Evolutionary conservation across 2,797 vertebrate genomes (phyloP), one percentile per base, ranked within the genome.

Genomic region (Myioborus melanocephalus): DNA sequence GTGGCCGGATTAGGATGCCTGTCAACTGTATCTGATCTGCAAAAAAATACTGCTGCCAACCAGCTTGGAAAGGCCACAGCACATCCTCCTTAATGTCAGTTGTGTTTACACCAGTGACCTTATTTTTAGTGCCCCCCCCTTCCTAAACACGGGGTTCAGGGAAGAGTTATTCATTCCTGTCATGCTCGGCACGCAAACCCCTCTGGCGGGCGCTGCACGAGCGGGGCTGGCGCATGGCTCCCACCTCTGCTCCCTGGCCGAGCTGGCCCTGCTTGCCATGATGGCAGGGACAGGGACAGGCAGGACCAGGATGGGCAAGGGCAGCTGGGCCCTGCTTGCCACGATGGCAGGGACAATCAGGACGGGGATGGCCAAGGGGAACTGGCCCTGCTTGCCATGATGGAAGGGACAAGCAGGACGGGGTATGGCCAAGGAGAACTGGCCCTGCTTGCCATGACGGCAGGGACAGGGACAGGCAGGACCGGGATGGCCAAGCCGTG

Each of bases 21-120:
- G 87, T 94, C 89, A 89, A 41, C 86, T 80, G 12, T n/a, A 85
- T 83, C 76, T 81, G 90, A 92, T 87, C 70, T 44, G 71, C 34
- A 83, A 23, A 73, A 88, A 82, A 60, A 35, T 15, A 63, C 55
- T 12, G 64, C 86, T 93, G 94, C 91, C 88, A 95, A 60, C 30
- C 70, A 19, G 10, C 80, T 57, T 65, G 90, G 89, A 94, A 93
- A 87, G 75, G 52, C 82, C 91, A 56, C 83, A 72, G 71, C 75
- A 89, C 66, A 57, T 39, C 50, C 70, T 79, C 86, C 84, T 83
- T 39, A 77, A 83, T 47, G 82, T 76, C 94, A 86, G 35, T 28
- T 15, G 41, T 91, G 92, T 87, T 97, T 93, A 86, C 46, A 72
- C 47, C 49, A 21, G 27, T 6, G 35, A 24, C 75, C 76, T 89